Conservation (phyloP, 1,140 invertebrate species). For the Procambarus virginalis region DNA sequence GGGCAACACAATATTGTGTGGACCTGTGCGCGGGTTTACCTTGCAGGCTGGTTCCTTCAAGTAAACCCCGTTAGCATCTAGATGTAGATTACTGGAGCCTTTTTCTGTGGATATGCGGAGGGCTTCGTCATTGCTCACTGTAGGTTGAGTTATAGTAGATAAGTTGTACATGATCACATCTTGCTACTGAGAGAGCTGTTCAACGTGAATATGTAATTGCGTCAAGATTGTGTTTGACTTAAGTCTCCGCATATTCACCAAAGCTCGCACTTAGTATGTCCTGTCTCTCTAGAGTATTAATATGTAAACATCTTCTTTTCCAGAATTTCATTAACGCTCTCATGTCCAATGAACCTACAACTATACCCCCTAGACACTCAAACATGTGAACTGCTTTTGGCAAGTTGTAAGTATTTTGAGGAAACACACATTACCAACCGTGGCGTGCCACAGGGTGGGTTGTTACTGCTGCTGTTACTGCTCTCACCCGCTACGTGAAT, state of each 20-base stretch:
- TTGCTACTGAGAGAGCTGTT: no score
- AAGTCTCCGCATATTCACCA: not conserved
- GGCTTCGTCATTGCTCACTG: not conserved
- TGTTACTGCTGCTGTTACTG: not conserved
- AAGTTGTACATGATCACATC: no score
- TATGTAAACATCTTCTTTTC: conserved; percentile 70
- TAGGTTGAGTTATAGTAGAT: no score
- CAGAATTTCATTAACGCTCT: conserved; percentile 93
- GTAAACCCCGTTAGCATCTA: not conserved
- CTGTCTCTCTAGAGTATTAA: conserved; percentile 43
- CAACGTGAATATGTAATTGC: no score
- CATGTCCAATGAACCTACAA: conserved; percentile 97
- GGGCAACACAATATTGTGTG: not conserved
- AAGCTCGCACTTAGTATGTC: not conserved
- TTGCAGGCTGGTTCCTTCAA: not conserved
- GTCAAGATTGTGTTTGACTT: no score
- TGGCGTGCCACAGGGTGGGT: conserved; percentile 14
- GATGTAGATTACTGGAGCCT: not conserved
- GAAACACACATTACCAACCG: not conserved
- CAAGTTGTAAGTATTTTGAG: conserved; percentile 89
- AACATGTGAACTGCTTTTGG: conserved; percentile 93
- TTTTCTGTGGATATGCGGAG: not conserved
- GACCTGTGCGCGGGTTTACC: not conserved
- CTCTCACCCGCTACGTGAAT: conserved; percentile 29
- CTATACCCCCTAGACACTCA: conserved; percentile 95